Evolutionary conservation across 1,140 invertebrate genomes (phyloP), one percentile per base, ranked within the genome.

Genomic region (Papilio machaon): DNA sequence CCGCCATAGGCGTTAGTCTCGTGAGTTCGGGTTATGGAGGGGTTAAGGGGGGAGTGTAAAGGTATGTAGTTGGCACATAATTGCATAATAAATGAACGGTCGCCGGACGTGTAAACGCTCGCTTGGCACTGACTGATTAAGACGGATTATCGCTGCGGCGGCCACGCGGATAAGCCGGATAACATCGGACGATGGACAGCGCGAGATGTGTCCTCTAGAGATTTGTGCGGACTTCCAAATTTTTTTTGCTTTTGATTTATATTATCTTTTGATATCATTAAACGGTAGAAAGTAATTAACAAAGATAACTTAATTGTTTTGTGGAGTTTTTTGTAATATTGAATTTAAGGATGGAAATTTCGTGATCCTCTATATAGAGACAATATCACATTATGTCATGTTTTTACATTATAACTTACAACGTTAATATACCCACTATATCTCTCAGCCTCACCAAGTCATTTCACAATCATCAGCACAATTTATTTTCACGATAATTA

Each of bases 121-220:
- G 77, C 73, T 80, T 81, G 83, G 83, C 83, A 84, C 84, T 87
- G 89, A 86, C 85, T 91, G 90, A 91, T 92, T 91, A 89, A 92
- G 89, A 92, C 85, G 83, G 87, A 91, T 90, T 90, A 90, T 84
- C 80, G 60, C 15, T 80, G 74, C 70, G 74, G 86, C 84, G 80
- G 73, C 85, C 85, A 90, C 77, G 75, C 80, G 60, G 64, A 70
- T 70, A 38, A 70, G 30, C 64, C 7, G 60, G 23, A 64, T 64
- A 30, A 64, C 23, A 64, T 30, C 60, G 19, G 77, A 70, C 19
- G 58, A 67, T 23, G 80, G 60, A 47, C 43, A 7, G 79, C 80
- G 60, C 73, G 76, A 70, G 64, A 70, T 70, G 64, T 70, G 13
- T 35, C 11, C 23, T 35, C 10, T 64, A 30, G 13, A 70, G 19